phyloP scores from a whole-genome alignment of 1,140 invertebrate species.

The Phymastichus coffea region DNA sequence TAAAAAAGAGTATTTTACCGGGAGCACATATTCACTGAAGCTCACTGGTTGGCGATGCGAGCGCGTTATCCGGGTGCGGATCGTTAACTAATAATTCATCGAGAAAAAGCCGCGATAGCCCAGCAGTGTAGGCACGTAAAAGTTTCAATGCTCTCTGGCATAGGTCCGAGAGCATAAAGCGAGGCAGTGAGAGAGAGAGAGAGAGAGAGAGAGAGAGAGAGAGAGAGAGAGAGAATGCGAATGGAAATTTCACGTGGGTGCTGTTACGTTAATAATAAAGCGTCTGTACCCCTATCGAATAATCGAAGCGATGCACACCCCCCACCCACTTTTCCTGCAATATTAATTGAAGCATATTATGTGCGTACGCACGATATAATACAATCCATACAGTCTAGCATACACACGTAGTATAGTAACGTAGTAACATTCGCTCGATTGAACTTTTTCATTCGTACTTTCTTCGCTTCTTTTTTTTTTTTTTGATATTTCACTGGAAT shows the following conservation, averaged over 20 bases:
- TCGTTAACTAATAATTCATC: constrained; percentile 15
- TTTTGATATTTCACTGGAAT: constrained; percentile 5
- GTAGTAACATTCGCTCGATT: no score
- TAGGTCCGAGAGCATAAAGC: constrained; percentile 14
- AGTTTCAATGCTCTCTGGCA: not conserved
- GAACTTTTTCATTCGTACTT: no score
- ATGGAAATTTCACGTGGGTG: constrained; percentile 8
- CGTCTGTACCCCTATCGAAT: no score
- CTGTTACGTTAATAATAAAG: constrained; percentile 22
- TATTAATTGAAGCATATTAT: constrained; percentile 28
- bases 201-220: constrained; percentile 11
- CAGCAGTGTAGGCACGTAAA: no score
- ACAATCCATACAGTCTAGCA: no score
- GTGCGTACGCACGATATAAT: no score
- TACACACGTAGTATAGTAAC: no score
- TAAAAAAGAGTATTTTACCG: no score
- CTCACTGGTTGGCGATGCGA: no score
- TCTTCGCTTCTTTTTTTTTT: not conserved
- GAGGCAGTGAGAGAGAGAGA: not conserved
- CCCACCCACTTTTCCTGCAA: no score
- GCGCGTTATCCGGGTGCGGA: not conserved
- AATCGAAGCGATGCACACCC: no score
- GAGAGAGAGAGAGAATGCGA: constrained; percentile 30
- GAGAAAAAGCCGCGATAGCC: not conserved
- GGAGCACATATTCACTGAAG: no score